A percentile compares a stretch with the other conserved stretches of the same genome.
Evolutionary conservation across 2,113 vertebrate species (phyloP).

Genomic region (Indri indri): DNA sequence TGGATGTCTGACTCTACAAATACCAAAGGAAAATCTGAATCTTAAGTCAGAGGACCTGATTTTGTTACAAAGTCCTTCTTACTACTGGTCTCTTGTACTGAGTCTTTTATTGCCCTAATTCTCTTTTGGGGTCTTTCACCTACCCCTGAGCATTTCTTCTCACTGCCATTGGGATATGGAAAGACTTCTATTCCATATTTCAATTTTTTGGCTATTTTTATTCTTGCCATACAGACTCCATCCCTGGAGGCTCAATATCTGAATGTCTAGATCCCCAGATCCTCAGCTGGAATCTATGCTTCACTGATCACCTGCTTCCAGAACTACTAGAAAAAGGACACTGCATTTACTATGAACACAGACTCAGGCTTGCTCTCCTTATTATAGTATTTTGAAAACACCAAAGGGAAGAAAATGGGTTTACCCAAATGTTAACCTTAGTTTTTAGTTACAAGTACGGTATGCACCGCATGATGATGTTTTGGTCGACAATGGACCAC

Average conservation of each 20-base stretch:
- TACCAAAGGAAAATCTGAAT: neutral
- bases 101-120: neutral
- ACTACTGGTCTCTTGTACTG: neutral
- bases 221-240: neutral
- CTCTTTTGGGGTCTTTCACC: neutral
- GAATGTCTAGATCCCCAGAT: neutral
- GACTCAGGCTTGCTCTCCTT: neutral
- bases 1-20: neutral
- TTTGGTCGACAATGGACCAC: neutral
- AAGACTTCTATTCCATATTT: neutral
- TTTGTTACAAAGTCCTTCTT: neutral
- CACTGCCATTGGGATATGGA: neutral
- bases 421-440: conserved; percentile 8
- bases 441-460: conserved; percentile 21
- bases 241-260: neutral
- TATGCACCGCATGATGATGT: neutral
- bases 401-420: neutral
- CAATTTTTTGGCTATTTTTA: neutral
- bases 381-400: conserved; percentile 23
- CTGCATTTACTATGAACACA: neutral
- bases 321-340: neutral
- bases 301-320: neutral
- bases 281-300: neutral
- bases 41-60: neutral
- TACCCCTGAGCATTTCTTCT: neutral